Percentiles rank a stretch among this genome's conserved stretches.
These are phyloP conservation scores for Nasonia longicornis DNA, from an alignment of 1,140 invertebrate genomes.

Conservation along the genomic window DNA sequence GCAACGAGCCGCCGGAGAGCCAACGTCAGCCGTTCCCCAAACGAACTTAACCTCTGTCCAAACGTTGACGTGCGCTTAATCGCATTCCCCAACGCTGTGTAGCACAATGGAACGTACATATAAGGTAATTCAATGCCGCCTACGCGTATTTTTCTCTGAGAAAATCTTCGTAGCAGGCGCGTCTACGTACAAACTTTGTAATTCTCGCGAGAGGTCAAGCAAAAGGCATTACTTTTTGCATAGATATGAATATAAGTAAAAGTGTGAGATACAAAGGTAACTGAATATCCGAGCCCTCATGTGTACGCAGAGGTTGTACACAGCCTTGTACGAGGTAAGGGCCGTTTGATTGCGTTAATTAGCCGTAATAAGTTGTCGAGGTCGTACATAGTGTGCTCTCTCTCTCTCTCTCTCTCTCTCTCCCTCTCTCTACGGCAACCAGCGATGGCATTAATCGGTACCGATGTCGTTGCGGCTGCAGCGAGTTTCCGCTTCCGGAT, in stretches of 20 bases:
- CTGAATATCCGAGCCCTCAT: too few species aligned
- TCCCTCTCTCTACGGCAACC: neutral
- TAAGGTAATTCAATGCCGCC: neutral
- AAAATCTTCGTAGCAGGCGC: neutral
- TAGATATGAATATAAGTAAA: too few species aligned
- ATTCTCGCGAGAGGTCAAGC: neutral
- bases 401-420: neutral
- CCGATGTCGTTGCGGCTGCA: neutral
- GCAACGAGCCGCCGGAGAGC: neutral
- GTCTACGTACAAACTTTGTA: neutral
- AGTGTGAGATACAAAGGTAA: too few species aligned
- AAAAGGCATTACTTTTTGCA: too few species aligned
- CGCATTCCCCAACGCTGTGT: neutral
- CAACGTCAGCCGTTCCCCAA: neutral
- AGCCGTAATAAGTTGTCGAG: constrained; percentile 16
- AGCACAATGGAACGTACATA: neutral
- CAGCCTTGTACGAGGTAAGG: neutral
- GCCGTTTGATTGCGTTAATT: constrained; percentile 4
- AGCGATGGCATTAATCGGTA: neutral
- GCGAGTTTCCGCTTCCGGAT: neutral
- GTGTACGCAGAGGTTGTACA: too few species aligned
- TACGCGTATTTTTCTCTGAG: neutral
- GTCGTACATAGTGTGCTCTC: neutral
- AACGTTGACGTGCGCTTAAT: neutral
- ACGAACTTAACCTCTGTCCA: neutral